Evolutionary conservation across 2,113 vertebrate genomes (phyloP), one percentile per base, ranked within the genome.

Genomic region (Scomber scombrus): DNA sequence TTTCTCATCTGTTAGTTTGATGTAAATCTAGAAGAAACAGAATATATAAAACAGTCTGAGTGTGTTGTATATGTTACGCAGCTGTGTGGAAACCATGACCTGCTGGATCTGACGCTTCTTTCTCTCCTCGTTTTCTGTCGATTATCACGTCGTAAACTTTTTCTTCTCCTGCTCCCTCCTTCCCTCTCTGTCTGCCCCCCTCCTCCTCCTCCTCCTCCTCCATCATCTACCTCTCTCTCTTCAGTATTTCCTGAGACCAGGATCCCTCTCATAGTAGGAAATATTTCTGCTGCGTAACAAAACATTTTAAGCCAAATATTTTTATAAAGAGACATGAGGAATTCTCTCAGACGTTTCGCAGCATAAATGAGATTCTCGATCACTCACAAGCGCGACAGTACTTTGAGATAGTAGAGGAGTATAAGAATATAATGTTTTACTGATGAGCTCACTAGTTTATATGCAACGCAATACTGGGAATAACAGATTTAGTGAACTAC

Each of bases 221-320:
- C 34, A 9, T 7, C 34, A 9, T 9, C 9, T 34, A 3, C 31
- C 34, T 7, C 7, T 40, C 34, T 40, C 34, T 40, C 8, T 40
- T 86, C 85, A 81, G 49, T 13, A 18, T 69, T 84, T 86, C 72
- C 75, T 50, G 19, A 70, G 61, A 29, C 54, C 23, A 67, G 26
- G 5, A 62, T 60, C 26, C 2, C 23, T 26, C 23, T 26, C 9
- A 3, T 55, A 62, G 29, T 64, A 14, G 71, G 21, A 77, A 49
- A 60, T 67, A 34, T 50, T 57, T 47, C 51, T 65, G 56, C 82
- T 74, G 66, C 71, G 23, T 81, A 75, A 81, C 50, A 0, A 49
- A 31, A 68, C 19, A 1, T 0, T 55, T 57, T 75, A 7, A 46
- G 26, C 21, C 26, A 81, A 49, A 58, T 31, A 49, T 61, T 64